Evolutionary conservation across 2,113 vertebrate species (phyloP).

Genomic region (Pelodiscus sinensis): DNA sequence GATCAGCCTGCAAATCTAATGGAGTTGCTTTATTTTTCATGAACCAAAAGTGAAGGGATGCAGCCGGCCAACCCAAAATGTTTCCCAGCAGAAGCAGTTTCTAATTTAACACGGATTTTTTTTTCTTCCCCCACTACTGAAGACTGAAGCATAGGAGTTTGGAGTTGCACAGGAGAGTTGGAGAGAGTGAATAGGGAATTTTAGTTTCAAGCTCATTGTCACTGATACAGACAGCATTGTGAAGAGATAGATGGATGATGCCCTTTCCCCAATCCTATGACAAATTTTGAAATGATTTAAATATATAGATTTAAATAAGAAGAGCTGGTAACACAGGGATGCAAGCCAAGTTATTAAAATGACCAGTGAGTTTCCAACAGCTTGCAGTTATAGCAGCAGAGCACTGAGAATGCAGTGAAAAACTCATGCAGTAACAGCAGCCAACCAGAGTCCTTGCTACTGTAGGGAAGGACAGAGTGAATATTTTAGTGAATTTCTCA

Average conservation of each 20-base stretch:
- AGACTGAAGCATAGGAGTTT: no score
- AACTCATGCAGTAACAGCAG: neutral
- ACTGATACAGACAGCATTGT: neutral
- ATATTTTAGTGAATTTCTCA: neutral
- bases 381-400: neutral
- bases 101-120: neutral
- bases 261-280: neutral
- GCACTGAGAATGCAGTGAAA: neutral
- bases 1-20: neutral
- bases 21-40: neutral
- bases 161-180: neutral
- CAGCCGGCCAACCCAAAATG: neutral
- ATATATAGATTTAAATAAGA: neutral
- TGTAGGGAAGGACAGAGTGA: neutral
- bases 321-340: neutral
- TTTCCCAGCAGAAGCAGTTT: neutral
- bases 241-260: neutral
- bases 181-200: neutral
- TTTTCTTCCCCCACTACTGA: no score
- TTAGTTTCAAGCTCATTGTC: neutral
- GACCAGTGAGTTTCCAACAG: neutral
- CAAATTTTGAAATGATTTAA: neutral
- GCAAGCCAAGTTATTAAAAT: constrained; percentile 1
- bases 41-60: neutral
- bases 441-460: neutral